Evolutionary conservation across 2,888 invertebrate genomes (phyloP).

Genomic region (Eristalinus aeneus): DNA sequence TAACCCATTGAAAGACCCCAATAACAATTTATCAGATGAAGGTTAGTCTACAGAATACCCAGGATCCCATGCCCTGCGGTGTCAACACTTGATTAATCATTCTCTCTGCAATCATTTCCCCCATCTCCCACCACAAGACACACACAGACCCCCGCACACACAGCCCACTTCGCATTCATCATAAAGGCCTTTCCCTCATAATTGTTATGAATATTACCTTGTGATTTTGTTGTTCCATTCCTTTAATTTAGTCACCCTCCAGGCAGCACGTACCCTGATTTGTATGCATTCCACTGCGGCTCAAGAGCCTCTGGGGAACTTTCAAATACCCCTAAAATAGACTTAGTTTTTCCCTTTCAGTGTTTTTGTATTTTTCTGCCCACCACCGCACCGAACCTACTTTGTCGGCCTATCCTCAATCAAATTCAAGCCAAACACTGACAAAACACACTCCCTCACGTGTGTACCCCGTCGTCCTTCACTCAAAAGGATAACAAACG

Average conservation of each 20-base stretch:
- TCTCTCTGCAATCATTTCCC: not conserved
- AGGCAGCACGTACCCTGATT: conserved; percentile 50
- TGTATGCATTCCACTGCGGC: conserved; percentile 49
- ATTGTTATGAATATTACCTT: conserved; percentile 63
- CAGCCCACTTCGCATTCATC: conserved; percentile 29
- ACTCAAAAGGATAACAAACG: conserved; percentile 51
- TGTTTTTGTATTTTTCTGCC: not conserved
- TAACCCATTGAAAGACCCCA: not conserved
- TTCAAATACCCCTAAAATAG: conserved; percentile 41
- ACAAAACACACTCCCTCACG: not conserved
- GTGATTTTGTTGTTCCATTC: conserved; percentile 15
- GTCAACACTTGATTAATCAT: not conserved
- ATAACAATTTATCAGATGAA: not conserved
- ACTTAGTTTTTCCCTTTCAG: conserved; percentile 11
- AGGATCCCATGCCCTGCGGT: not conserved
- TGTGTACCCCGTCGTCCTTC: not conserved
- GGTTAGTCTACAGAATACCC: not conserved
- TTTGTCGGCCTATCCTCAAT: conserved; percentile 36
- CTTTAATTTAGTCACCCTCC: conserved; percentile 45
- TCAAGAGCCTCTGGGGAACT: conserved; percentile 35
- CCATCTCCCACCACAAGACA: not conserved
- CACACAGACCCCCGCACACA: not conserved
- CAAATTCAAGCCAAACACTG: conserved; percentile 41
- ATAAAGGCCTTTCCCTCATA: conserved; percentile 37
- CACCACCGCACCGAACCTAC: not conserved